phyloP scores from a whole-genome alignment of 2,113 vertebrate species.

The Petroica traversi region DNA sequence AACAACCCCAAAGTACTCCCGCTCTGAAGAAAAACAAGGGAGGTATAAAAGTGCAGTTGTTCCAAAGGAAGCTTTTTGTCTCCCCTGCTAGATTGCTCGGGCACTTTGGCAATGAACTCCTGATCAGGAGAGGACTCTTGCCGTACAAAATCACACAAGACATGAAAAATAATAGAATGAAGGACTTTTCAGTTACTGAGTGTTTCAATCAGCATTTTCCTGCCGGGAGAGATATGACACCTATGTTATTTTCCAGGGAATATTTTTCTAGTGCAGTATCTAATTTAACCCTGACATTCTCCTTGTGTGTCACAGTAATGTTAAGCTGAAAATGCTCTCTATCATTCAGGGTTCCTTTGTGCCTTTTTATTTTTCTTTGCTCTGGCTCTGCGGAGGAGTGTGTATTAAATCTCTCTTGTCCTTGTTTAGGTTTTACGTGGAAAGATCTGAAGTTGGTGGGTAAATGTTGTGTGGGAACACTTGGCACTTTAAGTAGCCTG shows the following conservation, averaged over 20 bases:
- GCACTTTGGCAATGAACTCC: neutral
- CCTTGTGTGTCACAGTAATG: neutral
- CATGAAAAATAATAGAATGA: neutral
- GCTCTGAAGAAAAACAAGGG: neutral
- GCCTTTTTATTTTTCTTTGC: conserved; percentile 4
- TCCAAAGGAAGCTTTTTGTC: conserved; percentile 20
- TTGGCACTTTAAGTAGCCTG: conserved; percentile 54
- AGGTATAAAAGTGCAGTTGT: neutral
- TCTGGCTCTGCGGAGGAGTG: neutral
- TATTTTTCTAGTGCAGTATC: neutral
- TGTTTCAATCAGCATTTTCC: neutral
- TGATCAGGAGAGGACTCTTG: neutral
- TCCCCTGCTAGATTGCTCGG: neutral
- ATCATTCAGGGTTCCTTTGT: neutral
- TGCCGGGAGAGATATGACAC: neutral
- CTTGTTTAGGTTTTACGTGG: conserved; percentile 32
- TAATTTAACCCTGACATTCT: conserved; percentile 51
- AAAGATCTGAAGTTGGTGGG: conserved; percentile 74
- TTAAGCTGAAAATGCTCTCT: neutral
- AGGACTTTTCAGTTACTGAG: neutral
- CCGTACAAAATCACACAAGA: neutral
- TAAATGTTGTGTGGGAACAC: conserved; percentile 68
- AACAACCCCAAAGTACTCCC: neutral
- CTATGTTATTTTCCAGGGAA: neutral
- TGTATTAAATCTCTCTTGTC: conserved; percentile 46